phyloP scores from a whole-genome alignment of 2,888 invertebrate genomes.

The Notocelia uddmanniana region DNA sequence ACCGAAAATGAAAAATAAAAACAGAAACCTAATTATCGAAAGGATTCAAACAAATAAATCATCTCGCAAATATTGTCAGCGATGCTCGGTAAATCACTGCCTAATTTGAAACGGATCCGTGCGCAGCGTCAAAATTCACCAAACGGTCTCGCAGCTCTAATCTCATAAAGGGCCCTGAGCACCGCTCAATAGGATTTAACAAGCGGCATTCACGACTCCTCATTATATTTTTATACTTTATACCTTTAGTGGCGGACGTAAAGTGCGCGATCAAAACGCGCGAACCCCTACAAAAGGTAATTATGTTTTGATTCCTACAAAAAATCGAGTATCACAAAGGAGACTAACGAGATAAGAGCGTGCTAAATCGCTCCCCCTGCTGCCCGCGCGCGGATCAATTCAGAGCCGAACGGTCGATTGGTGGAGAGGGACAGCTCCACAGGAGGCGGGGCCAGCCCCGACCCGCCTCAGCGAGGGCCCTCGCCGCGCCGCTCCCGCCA shows the following conservation, averaged over 20 bases:
- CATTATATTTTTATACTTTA: conserved; percentile 86
- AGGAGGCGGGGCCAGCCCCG: conserved; percentile 51
- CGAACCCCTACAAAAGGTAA: conserved; percentile 86
- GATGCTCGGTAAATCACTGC: conserved; percentile 74
- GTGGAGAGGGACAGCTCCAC: conserved; percentile 73
- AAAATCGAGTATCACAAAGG: conserved; percentile 85
- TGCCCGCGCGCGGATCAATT: conserved; percentile 81
- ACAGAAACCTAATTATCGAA: conserved; percentile 33
- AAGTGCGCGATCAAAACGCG: conserved; percentile 85
- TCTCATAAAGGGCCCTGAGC: conserved; percentile 76
- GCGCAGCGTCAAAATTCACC: conserved; percentile 66
- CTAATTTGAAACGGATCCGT: conserved; percentile 83
- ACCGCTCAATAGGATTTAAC: conserved; percentile 84
- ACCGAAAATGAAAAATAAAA: conserved; percentile 23
- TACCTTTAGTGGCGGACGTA: conserved; percentile 77
- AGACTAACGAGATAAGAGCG: conserved; percentile 86
- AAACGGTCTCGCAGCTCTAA: conserved; percentile 68
- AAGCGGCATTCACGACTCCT: conserved; percentile 82
- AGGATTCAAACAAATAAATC: conserved; percentile 63
- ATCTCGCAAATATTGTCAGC: conserved; percentile 68
- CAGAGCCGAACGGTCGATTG: conserved; percentile 78
- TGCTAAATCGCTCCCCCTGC: conserved; percentile 83
- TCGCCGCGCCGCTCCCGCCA: conserved; percentile 65
- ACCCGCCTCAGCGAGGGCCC: conserved; percentile 65
- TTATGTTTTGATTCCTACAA: conserved; percentile 85